Evolutionary conservation across 2,888 invertebrate species (phyloP).

Genomic region (Dioctria rufipes): DNA sequence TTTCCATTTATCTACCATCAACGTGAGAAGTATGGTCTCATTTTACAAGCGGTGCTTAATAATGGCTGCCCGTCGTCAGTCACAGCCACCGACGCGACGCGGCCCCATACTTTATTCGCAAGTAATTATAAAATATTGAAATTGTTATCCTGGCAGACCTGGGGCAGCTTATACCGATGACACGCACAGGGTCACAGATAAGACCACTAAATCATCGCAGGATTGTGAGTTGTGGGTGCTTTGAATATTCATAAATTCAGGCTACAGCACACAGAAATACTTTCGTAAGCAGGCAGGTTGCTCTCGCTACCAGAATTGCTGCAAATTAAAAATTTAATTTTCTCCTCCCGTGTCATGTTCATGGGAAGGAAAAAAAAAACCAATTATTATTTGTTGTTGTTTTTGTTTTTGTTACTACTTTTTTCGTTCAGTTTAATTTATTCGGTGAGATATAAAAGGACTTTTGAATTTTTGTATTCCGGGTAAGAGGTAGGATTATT

Average conservation of each 20-base stretch:
- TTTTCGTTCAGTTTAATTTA: background rate
- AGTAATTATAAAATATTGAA: slow-evolving; percentile 37
- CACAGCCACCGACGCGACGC: too few species aligned
- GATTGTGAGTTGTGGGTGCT: background rate
- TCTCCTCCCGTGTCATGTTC: background rate
- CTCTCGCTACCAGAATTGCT: background rate
- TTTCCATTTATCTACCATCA: too few species aligned
- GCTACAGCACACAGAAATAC: too few species aligned
- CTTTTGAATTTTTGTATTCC: slow-evolving; percentile 20
- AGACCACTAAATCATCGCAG: slow-evolving; percentile 22
- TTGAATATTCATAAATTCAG: slow-evolving; percentile 33
- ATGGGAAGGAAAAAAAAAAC: too few species aligned
- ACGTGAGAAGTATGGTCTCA: too few species aligned
- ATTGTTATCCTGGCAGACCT: slow-evolving; percentile 23
- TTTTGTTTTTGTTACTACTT: too few species aligned
- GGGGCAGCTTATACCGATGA: slow-evolving; percentile 2
- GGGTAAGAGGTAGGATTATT: background rate
- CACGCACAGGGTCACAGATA: slow-evolving; percentile 19
- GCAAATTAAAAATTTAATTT: slow-evolving; percentile 33
- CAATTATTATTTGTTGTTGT: too few species aligned
- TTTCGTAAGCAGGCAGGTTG: too few species aligned
- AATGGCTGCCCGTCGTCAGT: too few species aligned
- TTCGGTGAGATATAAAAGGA: slow-evolving; percentile 31
- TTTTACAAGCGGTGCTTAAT: too few species aligned
- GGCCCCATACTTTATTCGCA: background rate